A percentile compares a stretch with the other conserved stretches of the same genome.
phyloP scores from a whole-genome alignment of 1,140 invertebrate genomes.

The Drosophila mayri region DNA sequence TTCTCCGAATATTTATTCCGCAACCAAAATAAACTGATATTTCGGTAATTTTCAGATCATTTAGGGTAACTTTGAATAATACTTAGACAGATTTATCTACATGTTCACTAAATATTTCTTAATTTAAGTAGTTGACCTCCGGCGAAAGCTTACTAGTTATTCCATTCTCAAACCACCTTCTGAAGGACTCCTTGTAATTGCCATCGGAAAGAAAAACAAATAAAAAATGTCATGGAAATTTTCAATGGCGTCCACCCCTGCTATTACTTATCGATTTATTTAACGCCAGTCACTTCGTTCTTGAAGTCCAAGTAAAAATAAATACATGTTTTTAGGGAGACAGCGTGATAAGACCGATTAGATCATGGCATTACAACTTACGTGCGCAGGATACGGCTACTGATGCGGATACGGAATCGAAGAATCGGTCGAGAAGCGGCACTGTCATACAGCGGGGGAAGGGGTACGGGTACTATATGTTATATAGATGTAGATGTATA shows the following conservation, averaged over 20 bases:
- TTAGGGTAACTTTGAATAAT: not conserved
- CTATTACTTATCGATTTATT: conserved; percentile 33
- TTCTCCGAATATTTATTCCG: not conserved
- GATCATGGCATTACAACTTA: conserved; percentile 46
- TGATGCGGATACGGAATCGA: conserved; percentile 12
- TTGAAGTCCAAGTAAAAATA: conserved; percentile 9
- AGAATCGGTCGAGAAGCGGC: conserved; percentile 19
- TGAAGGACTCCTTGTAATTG: not conserved
- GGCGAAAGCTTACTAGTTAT: not conserved
- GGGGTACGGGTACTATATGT: conserved; percentile 6
- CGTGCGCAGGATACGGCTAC: conserved; percentile 20
- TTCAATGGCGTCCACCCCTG: conserved; percentile 25
- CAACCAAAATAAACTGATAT: not conserved
- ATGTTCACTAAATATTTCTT: not conserved
- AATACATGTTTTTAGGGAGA: not conserved
- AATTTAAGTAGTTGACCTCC: not conserved
- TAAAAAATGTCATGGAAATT: conserved; percentile 43
- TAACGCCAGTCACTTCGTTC: not conserved
- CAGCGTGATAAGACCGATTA: conserved; percentile 24
- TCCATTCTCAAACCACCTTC: not conserved
- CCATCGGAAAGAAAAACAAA: conserved; percentile 21
- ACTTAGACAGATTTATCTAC: not conserved
- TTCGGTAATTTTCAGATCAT: not conserved
- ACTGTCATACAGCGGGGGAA: conserved; percentile 38
- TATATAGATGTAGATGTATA: conserved; percentile 30